Percentiles rank a stretch among this genome's conserved stretches.
Evolutionary conservation across 64 coral and sea anemone genomes (phyloP).

Genomic region (Trachythela sp.): DNA sequence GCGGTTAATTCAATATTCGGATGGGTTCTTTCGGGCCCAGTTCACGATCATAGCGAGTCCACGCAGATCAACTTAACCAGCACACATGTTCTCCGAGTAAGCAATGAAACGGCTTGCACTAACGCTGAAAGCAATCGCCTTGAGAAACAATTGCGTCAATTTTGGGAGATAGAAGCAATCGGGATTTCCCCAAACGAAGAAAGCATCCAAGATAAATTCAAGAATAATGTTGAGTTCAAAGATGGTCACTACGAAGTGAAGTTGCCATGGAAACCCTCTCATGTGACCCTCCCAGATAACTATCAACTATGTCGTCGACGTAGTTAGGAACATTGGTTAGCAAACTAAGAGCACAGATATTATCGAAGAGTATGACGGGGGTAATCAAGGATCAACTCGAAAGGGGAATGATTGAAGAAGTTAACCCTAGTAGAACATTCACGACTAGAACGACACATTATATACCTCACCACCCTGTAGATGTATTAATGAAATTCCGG

Average conservation of each 20-base stretch:
- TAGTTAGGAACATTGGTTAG: slow-evolving; percentile 22
- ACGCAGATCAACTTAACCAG: slow-evolving; percentile 41
- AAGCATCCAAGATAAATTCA: slow-evolving; percentile 41
- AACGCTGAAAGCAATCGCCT: neutral
- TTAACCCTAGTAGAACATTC: neutral
- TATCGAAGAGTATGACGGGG: neutral
- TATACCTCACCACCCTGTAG: neutral
- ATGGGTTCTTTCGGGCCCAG: slow-evolving; percentile 49
- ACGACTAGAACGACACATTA: neutral
- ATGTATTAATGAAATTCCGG: slow-evolving; percentile 5
- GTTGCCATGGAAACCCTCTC: slow-evolving; percentile 48
- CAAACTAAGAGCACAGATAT: neutral
- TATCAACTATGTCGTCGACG: slow-evolving; percentile 21
- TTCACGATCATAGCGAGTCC: neutral
- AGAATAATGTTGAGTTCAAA: slow-evolving; percentile 39
- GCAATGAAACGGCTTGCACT: neutral
- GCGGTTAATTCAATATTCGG: slow-evolving; percentile 49
- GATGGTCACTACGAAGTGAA: slow-evolving; percentile 48
- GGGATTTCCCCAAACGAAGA: slow-evolving; percentile 39
- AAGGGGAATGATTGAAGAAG: neutral
- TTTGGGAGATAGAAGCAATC: slow-evolving; percentile 51
- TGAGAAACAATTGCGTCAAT: slow-evolving; percentile 20
- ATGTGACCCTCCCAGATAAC: slow-evolving; percentile 38
- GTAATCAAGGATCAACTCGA: neutral
- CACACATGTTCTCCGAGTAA: slow-evolving; percentile 53